Conservation (phyloP, 2,888 invertebrate species). For the Protodeltote pygarga region DNA sequence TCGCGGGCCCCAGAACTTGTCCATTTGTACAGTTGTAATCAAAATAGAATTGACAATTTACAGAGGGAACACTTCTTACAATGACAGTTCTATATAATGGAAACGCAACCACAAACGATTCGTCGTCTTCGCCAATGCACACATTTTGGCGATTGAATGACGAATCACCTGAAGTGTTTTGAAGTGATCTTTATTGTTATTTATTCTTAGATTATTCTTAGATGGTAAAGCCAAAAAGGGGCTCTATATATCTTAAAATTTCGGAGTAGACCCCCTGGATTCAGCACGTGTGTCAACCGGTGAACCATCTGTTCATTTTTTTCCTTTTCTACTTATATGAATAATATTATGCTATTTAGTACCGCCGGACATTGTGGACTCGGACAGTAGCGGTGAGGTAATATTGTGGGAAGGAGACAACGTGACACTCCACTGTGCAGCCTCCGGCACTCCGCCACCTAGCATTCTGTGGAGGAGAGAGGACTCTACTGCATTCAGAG, state of each 20-base stretch:
- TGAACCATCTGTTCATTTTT: background rate
- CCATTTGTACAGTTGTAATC: too few species aligned
- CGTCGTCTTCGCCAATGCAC: too few species aligned
- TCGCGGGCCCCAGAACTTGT: too few species aligned
- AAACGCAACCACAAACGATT: too few species aligned
- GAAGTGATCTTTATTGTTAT: background rate
- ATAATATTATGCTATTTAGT: slow-evolving; percentile 76
- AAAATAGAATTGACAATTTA: too few species aligned
- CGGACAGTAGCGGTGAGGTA: slow-evolving; percentile 91
- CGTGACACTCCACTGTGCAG: slow-evolving; percentile 92
- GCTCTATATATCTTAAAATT: too few species aligned
- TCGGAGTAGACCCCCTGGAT: too few species aligned
- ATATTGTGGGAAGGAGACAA: slow-evolving; percentile 92
- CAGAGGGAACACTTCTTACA: too few species aligned
- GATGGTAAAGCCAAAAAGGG: too few species aligned
- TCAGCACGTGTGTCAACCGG: background rate
- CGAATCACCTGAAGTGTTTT: background rate
- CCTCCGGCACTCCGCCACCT: slow-evolving; percentile 92
- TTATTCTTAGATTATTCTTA: too few species aligned
- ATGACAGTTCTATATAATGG: too few species aligned
- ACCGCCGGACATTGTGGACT: slow-evolving; percentile 92
- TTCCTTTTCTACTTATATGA: background rate
- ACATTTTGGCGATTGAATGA: too few species aligned
- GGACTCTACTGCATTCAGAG: slow-evolving; percentile 85
- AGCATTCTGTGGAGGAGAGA: slow-evolving; percentile 93